Percentiles rank a stretch among this genome's conserved stretches.
Evolutionary conservation across 2,797 vertebrate species (phyloP).

Genomic region (Helarctos malayanus): DNA sequence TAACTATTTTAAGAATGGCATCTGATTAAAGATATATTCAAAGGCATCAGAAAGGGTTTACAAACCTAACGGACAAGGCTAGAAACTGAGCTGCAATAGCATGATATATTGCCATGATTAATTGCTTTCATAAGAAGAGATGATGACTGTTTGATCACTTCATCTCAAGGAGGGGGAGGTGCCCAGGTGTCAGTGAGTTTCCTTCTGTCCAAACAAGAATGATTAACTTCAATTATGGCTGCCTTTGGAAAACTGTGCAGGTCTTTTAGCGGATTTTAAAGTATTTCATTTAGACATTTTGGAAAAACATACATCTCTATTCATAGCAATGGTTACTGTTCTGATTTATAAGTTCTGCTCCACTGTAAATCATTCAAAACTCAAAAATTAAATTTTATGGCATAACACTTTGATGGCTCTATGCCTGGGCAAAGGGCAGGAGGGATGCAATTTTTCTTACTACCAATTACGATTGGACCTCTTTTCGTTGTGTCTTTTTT

Average conservation of each 20-base stretch:
- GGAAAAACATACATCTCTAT: constrained; percentile 96
- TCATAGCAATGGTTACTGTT: constrained; percentile 94
- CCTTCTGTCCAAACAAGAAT: constrained; percentile 93
- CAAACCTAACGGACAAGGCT: constrained; percentile 90
- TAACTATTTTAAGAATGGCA: constrained; percentile 78
- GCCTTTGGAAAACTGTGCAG: constrained; percentile 94
- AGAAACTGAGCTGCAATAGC: constrained; percentile 88
- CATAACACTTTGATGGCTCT: constrained; percentile 88
- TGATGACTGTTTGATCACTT: constrained; percentile 94
- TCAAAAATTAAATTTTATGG: constrained; percentile 90
- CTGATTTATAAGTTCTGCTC: constrained; percentile 94
- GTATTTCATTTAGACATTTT: constrained; percentile 95
- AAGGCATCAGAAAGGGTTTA: constrained; percentile 85
- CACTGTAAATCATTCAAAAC: constrained; percentile 91
- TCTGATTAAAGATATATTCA: constrained; percentile 86
- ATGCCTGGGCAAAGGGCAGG: constrained; percentile 88
- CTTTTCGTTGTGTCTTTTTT: constrained; percentile 77
- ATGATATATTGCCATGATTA: constrained; percentile 90
- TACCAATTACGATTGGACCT: constrained; percentile 88
- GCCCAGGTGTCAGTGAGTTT: constrained; percentile 94
- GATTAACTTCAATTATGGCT: constrained; percentile 97
- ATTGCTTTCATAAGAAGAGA: constrained; percentile 91
- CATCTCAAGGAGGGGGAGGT: constrained; percentile 90
- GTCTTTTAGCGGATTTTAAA: constrained; percentile 93
- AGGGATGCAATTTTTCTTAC: constrained; percentile 88